A percentile compares a stretch with the other conserved stretches of the same genome.
Evolutionary conservation across 2,797 vertebrate genomes (phyloP).

Genomic region (Miichthys miiuy): DNA sequence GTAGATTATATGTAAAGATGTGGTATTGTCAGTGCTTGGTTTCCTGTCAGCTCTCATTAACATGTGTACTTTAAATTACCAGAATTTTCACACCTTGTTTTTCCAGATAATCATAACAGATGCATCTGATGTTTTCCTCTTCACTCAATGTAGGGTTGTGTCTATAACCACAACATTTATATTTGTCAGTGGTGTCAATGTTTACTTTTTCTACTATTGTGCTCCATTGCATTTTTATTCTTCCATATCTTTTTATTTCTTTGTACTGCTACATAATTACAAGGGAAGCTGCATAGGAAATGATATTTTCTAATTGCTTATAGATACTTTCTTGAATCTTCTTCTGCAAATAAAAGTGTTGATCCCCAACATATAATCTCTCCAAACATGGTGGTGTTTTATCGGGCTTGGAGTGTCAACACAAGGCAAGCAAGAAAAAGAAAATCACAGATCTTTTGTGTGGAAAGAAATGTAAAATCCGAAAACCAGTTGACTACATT

Average conservation of each 20-base stretch:
- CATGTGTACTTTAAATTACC: constrained; percentile 21
- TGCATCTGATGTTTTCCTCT: constrained; percentile 23
- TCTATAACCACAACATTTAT: background rate
- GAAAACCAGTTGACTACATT: background rate
- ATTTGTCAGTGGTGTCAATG: background rate
- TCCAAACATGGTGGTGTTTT: background rate
- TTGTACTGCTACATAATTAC: background rate
- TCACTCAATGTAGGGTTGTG: background rate
- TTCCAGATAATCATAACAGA: constrained; percentile 20
- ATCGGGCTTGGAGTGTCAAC: background rate
- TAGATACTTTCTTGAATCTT: background rate
- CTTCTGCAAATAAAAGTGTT: constrained; percentile 6
- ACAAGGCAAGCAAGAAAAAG: constrained; percentile 13
- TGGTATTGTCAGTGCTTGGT: constrained; percentile 14
- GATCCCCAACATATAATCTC: constrained; percentile 4
- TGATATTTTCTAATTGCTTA: too few species aligned
- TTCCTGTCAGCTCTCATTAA: constrained; percentile 40
- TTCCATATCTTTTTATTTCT: background rate
- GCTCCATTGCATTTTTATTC: background rate
- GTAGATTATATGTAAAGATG: constrained; percentile 32
- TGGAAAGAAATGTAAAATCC: constrained; percentile 1
- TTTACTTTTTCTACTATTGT: background rate
- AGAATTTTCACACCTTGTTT: constrained; percentile 26
- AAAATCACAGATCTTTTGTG: background rate
- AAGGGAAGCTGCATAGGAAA: background rate